These are phyloP conservation scores for Accipiter cooperii DNA, from an alignment of 2,113 vertebrate species.

Conservation along the genomic window DNA sequence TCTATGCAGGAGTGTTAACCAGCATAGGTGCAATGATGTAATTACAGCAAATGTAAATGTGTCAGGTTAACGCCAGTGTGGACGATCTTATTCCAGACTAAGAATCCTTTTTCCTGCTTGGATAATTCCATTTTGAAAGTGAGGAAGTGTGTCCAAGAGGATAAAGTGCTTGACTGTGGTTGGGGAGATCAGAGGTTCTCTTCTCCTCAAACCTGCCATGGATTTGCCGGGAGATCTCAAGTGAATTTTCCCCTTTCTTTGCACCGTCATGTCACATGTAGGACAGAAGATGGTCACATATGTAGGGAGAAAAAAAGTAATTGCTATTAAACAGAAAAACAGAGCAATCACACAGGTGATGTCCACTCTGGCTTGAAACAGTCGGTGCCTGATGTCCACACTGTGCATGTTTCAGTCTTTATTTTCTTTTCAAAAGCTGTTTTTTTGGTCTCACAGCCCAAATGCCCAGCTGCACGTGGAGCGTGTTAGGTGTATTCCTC, in stretches of 20 bases:
- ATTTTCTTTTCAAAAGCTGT: background rate
- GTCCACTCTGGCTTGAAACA: background rate
- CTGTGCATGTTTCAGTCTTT: background rate
- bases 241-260: background rate
- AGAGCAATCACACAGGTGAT: background rate
- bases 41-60: background rate
- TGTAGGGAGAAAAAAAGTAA: background rate
- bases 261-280: background rate
- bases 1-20: background rate
- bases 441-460: background rate
- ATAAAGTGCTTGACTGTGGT: slow-evolving; percentile 51
- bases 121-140: slow-evolving; percentile 51
- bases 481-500: background rate
- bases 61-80: background rate
- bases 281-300: background rate
- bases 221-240: background rate
- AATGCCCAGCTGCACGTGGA: background rate
- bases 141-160: slow-evolving; percentile 41
- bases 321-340: background rate
- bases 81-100: background rate
- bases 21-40: background rate
- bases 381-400: background rate
- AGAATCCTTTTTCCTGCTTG: slow-evolving; percentile 45
- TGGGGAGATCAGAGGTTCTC: slow-evolving; percentile 38
- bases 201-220: background rate